Percentiles rank a stretch among this genome's conserved stretches.
These are phyloP conservation scores for Tautogolabrus adspersus DNA, from an alignment of 2,113 vertebrate species.

Conservation along the genomic window DNA sequence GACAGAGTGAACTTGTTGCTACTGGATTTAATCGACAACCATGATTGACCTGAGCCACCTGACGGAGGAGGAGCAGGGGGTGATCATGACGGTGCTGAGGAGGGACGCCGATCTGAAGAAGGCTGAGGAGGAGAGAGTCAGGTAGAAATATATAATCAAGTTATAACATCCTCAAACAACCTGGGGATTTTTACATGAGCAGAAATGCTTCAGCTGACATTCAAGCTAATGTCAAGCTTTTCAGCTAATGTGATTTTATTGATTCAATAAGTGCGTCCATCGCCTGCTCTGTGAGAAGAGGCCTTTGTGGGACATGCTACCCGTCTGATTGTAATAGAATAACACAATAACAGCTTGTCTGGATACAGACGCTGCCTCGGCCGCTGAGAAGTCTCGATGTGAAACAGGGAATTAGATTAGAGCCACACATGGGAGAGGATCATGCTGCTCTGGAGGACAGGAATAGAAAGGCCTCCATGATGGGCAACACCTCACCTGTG, in stretches of 20 bases:
- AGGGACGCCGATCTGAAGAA: constrained; percentile 92
- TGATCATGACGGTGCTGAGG: constrained; percentile 93
- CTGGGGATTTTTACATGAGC: neutral
- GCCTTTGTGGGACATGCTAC: constrained; percentile 50
- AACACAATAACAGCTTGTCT: constrained; percentile 69
- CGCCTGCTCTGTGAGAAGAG: constrained; percentile 33
- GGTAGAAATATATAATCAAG: constrained; percentile 74
- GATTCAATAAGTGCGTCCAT: constrained; percentile 33
- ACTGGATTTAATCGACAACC: constrained; percentile 42
- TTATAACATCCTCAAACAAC: neutral
- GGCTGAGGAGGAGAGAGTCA: constrained; percentile 91
- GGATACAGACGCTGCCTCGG: constrained; percentile 40
- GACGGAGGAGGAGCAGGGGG: constrained; percentile 93
- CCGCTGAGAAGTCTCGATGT: constrained; percentile 51
- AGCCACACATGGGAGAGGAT: constrained; percentile 38
- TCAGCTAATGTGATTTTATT: constrained; percentile 46
- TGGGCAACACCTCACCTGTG: constrained; percentile 24
- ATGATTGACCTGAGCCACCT: constrained; percentile 98
- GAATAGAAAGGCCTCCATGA: constrained; percentile 47
- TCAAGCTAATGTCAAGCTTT: constrained; percentile 38
- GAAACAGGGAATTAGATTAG: constrained; percentile 67
- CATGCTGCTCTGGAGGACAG: constrained; percentile 47
- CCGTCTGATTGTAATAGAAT: constrained; percentile 62
- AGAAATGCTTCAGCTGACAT: constrained; percentile 2
- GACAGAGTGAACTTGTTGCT: neutral